A percentile compares a stretch with the other conserved stretches of the same genome.
Evolutionary conservation across 2,113 vertebrate species (phyloP).

Genomic region (Syngnathus scovelli): DNA sequence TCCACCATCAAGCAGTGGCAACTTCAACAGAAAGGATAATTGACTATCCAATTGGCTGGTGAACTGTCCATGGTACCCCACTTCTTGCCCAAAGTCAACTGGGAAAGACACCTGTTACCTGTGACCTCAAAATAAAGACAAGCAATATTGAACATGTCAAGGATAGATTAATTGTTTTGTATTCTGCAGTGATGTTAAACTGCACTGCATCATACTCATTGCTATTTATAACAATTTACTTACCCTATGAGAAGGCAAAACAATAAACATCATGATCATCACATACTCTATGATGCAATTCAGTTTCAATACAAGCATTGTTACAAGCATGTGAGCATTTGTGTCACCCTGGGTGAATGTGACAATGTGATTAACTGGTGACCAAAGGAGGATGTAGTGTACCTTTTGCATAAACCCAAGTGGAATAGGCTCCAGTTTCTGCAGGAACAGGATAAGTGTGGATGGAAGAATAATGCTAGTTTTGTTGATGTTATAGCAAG

Average conservation of each 20-base stretch:
- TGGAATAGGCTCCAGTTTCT: not conserved
- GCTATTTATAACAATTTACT: not conserved
- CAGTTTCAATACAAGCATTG: not conserved
- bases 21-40: not conserved
- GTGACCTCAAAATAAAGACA: not conserved
- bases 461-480: not conserved
- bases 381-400: not conserved
- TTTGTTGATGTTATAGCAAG: not conserved
- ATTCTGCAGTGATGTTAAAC: not conserved
- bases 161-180: not conserved
- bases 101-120: not conserved
- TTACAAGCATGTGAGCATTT: not conserved
- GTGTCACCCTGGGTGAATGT: not conserved
- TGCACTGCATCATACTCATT: not conserved
- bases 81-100: not conserved
- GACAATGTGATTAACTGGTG: not conserved
- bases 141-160: not conserved
- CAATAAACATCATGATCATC: not conserved
- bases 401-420: not conserved
- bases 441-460: not conserved
- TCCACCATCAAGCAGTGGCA: too few species aligned
- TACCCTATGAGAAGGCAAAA: slow-evolving; percentile 1
- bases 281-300: not conserved
- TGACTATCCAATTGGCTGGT: not conserved
- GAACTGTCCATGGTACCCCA: not conserved